Evolutionary conservation across 1,140 invertebrate genomes (phyloP), one percentile per base, ranked within the genome.

Genomic region (Ostrea denselamellosa): DNA sequence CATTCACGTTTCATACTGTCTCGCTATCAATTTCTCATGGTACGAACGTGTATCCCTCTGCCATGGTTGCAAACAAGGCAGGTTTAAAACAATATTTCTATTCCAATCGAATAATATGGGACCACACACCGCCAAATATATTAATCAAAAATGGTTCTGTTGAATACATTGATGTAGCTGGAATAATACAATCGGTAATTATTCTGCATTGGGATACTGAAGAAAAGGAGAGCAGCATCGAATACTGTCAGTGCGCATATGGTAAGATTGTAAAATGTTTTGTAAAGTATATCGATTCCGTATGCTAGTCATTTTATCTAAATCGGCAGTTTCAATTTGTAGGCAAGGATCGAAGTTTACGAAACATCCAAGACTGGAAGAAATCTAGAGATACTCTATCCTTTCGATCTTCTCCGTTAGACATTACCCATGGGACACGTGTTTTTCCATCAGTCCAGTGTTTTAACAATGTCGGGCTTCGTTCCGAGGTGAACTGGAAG

Each of bases 171-270:
- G 56, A 22, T 84, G 34, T 44, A 14, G 28, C 58, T 53, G 86
- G 52, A n/a, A 53, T 17, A 10, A 56, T 22, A 8, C 44, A 14
- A 14, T 53, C 53, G 0, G 22, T n/a, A 3, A 34, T 87, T 8
- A 86, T 3, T 12, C 56, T 86, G 3, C 54, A 83, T 14, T 91
- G 90, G 90, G 53, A 71, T 44, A 58, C 54, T 2, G 19, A 71
- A 9, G 90, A 91, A 53, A 22, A 56, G 12, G 90, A 91, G 85
- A 91, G 89, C 83, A 81, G 22, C 28, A 68, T 88, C 44, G 56
- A 53, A 22, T 10, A 22, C 10, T 90, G 90, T 86, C 83, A 83
- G 9, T 89, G 88, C 85, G 81, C 53, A 8, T 56, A 85, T 19
- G 89, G 89, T 90, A 81, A 85, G 71, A 34, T 8, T 51, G 19